Percentiles rank a stretch among this genome's conserved stretches.
phyloP scores from a whole-genome alignment of 2,888 invertebrate species.

The Autographa pulchrina region DNA sequence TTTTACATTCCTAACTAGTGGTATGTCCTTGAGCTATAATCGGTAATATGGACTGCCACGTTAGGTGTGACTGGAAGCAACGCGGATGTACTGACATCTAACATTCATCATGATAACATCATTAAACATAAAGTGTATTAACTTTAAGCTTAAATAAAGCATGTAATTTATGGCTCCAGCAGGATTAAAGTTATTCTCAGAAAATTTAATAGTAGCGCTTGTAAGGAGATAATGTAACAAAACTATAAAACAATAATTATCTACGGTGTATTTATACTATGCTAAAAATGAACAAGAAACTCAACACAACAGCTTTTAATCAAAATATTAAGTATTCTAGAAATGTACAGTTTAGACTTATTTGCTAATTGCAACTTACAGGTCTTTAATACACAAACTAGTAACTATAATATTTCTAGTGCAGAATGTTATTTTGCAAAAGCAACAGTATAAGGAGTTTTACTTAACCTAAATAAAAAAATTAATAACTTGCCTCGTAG shows the following conservation, averaged over 20 bases:
- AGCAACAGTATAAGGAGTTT: too few species aligned
- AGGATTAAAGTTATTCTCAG: not conserved
- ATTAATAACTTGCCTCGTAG: too few species aligned
- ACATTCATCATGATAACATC: conserved; percentile 22
- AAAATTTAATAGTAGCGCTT: not conserved
- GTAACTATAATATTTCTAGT: too few species aligned
- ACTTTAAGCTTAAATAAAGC: not conserved
- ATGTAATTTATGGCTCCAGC: conserved; percentile 1
- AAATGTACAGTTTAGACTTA: too few species aligned
- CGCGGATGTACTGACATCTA: conserved; percentile 38
- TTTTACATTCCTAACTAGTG: conserved; percentile 44
- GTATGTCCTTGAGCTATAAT: conserved; percentile 52
- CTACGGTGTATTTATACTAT: too few species aligned
- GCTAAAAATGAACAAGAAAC: too few species aligned
- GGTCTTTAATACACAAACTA: too few species aligned
- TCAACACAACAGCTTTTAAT: too few species aligned
- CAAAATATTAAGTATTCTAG: too few species aligned
- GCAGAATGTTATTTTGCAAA: too few species aligned
- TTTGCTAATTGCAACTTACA: too few species aligned
- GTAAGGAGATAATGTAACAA: not conserved
- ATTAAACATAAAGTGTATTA: conserved; percentile 11
- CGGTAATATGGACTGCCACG: conserved; percentile 31
- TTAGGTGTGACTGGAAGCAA: conserved; percentile 24
- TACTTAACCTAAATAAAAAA: too few species aligned
- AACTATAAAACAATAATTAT: not conserved